A percentile compares a stretch with the other conserved stretches of the same genome.
Evolutionary conservation across 2,113 vertebrate species (phyloP).

Genomic region (Hystrix brachyura): DNA sequence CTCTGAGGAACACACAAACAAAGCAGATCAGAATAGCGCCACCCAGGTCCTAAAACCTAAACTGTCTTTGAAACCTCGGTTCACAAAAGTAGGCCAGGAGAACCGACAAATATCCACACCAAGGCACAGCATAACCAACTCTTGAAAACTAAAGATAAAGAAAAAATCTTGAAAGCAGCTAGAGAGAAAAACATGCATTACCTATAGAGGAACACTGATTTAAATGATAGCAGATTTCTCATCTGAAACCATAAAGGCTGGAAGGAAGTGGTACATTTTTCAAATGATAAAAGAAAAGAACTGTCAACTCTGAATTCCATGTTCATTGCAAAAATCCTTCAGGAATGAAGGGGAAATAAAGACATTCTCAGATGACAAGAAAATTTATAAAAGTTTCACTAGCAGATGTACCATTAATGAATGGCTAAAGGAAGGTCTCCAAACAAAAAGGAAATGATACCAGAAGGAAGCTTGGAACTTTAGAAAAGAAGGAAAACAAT

Average conservation of each 20-base stretch:
- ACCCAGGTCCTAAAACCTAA: constrained; percentile 24
- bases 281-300: constrained; percentile 67
- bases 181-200: constrained; percentile 51
- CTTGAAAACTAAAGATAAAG: constrained; percentile 63
- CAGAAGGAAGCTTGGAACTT: constrained; percentile 28
- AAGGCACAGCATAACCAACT: constrained; percentile 54
- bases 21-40: constrained; percentile 29
- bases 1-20: constrained; percentile 52
- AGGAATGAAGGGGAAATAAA: constrained; percentile 67
- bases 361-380: constrained; percentile 59
- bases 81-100: constrained; percentile 65
- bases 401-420: constrained; percentile 32
- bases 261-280: constrained; percentile 64
- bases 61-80: constrained; percentile 52
- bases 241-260: constrained; percentile 52
- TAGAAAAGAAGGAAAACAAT: constrained; percentile 63
- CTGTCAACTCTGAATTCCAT: constrained; percentile 51
- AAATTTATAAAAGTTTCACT: constrained; percentile 62
- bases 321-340: constrained; percentile 62
- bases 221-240: constrained; percentile 62
- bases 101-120: constrained; percentile 58
- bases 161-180: constrained; percentile 48
- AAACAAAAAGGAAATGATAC: constrained; percentile 57
- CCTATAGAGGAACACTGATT: constrained; percentile 52
- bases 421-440: constrained; percentile 51